Percentiles rank a stretch among this genome's conserved stretches.
Conservation (phyloP, 2,888 invertebrate species). For the Onchidella celtica region DNA sequence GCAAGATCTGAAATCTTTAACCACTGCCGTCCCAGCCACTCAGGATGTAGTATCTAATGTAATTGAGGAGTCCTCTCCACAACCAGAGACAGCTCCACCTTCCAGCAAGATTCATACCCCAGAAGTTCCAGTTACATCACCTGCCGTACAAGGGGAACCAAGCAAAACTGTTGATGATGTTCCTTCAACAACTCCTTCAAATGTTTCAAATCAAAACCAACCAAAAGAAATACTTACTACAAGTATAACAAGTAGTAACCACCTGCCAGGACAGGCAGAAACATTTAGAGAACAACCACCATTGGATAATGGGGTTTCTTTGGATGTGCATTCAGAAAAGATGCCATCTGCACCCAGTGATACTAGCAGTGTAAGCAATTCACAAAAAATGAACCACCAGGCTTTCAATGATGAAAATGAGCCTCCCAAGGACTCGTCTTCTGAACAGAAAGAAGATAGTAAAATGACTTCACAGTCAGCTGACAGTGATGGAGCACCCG, state of each 20-base stretch:
- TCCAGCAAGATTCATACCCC: too few species aligned
- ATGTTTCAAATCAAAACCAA: constrained; percentile 14
- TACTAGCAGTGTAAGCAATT: background rate
- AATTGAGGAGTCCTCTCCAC: background rate
- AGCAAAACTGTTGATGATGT: background rate
- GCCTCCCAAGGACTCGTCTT: background rate
- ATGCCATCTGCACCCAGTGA: background rate
- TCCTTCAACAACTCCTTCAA: background rate
- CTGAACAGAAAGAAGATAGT: background rate
- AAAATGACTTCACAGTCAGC: background rate
- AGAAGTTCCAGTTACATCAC: too few species aligned
- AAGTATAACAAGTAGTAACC: background rate
- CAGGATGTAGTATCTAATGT: too few species aligned
- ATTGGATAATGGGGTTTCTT: constrained; percentile 27
- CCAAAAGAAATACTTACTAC: background rate
- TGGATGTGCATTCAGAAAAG: background rate
- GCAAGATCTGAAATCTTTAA: background rate
- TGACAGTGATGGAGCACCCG: background rate
- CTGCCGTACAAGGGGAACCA: background rate
- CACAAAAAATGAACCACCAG: background rate
- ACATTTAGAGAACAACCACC: background rate
- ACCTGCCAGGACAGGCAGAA: background rate
- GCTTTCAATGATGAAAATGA: constrained; percentile 10
- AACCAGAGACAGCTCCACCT: too few species aligned
- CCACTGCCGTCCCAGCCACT: background rate